A percentile compares a stretch with the other conserved stretches of the same genome.
phyloP scores from a whole-genome alignment of 2,888 invertebrate genomes.

The Caenorhabditis parvicauda region DNA sequence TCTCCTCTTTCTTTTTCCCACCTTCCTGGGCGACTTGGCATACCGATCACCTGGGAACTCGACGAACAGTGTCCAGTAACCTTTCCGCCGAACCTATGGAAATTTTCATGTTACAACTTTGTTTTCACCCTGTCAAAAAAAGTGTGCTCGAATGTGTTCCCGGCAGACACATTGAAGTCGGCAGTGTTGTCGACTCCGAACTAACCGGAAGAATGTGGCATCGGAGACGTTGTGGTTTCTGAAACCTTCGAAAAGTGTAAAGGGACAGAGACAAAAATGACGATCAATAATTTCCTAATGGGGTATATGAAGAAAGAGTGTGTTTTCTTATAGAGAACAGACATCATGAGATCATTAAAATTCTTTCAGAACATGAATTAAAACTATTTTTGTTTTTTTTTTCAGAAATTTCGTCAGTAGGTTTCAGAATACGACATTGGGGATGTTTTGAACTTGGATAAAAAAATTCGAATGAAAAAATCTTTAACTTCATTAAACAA shows the following conservation, averaged over 20 bases:
- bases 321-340: too few relatives aligned
- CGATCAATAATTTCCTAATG: neutral
- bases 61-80: slow-evolving; percentile 61
- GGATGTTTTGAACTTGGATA: too few relatives aligned
- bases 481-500: too few relatives aligned
- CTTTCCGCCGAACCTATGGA: slow-evolving; percentile 56
- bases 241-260: slow-evolving; percentile 12
- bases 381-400: neutral
- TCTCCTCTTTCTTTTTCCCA: too few relatives aligned
- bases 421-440: too few relatives aligned
- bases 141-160: slow-evolving; percentile 60
- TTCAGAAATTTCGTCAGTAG: too few relatives aligned
- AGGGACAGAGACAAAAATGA: slow-evolving; percentile 1
- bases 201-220: slow-evolving; percentile 59
- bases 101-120: neutral
- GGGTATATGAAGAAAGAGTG: neutral
- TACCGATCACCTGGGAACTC: slow-evolving; percentile 61
- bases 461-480: too few relatives aligned
- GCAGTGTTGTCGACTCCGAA: slow-evolving; percentile 62
- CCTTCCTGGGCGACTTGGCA: slow-evolving; percentile 57
- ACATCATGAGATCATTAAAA: too few relatives aligned
- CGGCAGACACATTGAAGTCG: slow-evolving; percentile 58
- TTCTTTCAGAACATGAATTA: too few relatives aligned
- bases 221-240: slow-evolving; percentile 62
- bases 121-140: slow-evolving; percentile 52